Evolutionary conservation across 2,797 vertebrate species (phyloP), one percentile per base, ranked within the genome.

Genomic region (Lithobates sylvaticus): DNA sequence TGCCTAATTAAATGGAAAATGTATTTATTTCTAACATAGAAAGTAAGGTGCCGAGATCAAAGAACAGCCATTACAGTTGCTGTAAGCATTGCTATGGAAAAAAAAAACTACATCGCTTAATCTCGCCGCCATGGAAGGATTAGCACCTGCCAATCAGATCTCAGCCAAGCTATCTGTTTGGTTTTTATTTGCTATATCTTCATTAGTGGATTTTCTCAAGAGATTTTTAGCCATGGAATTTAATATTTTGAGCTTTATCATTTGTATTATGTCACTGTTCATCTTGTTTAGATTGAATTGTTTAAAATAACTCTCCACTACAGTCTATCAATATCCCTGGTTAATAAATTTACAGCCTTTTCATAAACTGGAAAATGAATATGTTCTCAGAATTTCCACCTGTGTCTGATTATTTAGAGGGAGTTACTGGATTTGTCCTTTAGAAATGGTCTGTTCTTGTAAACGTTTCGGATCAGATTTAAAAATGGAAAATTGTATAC

Each of bases 231-330:
- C 9, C 12, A 10, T 9, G 10, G 15, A 42, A 61, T 75, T 81
- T 42, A 81, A 76, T 81, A 81, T 86, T 29, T 81, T 76, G 61
- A 86, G 2, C 10, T 8, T 71, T 58, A 16, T 69, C 64, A 81
- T 85, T 27, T 79, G 69, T 86, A 61, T 86, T 76, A 58, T 64
- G 68, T 76, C 29, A 64, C 72, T 61, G 34, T 80, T 73, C 58
- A 44, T 36, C 13, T 54, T 13, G 29, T 78, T 81, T 81, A 27
- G 61, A 80, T 81, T 81, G 70, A 75, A 58, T 67, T 74, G 7
- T 65, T 47, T 74, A 79, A 79, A 27, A 54, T 54, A 18, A 54
- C 4, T 16, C 50, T 16, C 16, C 16, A 1, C 16, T 54, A 54
- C 15, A 18, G 16, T 54, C 15, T 5, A 13, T 54, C 50, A 16